These are phyloP conservation scores for Petrophora chlorosata DNA, from an alignment of 2,888 invertebrate genomes.

Conservation along the genomic window DNA sequence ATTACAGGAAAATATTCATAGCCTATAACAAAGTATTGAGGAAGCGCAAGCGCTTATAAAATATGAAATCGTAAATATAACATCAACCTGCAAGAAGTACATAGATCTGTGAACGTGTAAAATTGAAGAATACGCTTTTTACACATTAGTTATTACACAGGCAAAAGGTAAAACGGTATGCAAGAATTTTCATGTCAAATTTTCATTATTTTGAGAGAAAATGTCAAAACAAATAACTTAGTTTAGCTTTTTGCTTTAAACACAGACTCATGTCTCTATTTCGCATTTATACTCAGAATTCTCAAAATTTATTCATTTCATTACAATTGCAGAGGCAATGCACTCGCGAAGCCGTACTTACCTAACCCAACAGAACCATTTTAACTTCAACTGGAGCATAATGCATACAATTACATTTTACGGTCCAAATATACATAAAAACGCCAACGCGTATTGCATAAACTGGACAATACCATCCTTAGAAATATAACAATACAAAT, in stretches of 20 bases:
- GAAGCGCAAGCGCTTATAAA: no score
- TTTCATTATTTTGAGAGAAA: no score
- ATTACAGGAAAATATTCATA: not conserved
- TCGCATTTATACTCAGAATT: not conserved
- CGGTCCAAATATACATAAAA: slow-evolving; percentile 38
- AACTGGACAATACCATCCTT: slow-evolving; percentile 51
- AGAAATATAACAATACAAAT: slow-evolving; percentile 47
- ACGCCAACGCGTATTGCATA: slow-evolving; percentile 46
- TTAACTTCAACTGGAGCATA: slow-evolving; percentile 20
- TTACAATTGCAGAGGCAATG: slow-evolving; percentile 32
- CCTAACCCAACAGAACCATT: slow-evolving; percentile 29
- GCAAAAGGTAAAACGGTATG: no score
- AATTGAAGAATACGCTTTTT: no score
- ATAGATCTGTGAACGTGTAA: no score
- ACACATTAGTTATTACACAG: no score
- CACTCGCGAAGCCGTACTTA: slow-evolving; percentile 25
- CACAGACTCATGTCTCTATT: not conserved
- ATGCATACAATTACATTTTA: slow-evolving; percentile 47
- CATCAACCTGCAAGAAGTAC: no score
- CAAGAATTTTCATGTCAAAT: no score
- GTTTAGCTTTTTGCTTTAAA: slow-evolving; percentile 1
- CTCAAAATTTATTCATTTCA: slow-evolving; percentile 25
- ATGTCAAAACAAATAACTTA: no score
- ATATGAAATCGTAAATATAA: no score
- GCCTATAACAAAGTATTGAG: not conserved